Evolutionary conservation across 2,113 vertebrate genomes (phyloP).

Genomic region (Scytalopus superciliaris): DNA sequence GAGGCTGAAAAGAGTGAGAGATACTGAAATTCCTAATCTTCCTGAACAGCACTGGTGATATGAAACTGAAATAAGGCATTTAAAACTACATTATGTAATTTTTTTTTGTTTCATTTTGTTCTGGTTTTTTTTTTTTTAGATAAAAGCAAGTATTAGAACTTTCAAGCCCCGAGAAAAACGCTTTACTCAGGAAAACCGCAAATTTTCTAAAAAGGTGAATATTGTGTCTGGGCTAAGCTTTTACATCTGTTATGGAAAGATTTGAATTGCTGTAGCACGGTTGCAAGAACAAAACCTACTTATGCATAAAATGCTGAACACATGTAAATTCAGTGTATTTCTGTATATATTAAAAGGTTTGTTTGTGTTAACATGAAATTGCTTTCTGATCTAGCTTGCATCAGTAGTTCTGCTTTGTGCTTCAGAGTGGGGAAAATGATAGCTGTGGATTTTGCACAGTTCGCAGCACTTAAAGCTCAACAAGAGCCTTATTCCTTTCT

Average conservation of each 20-base stretch:
- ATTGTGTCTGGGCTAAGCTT: not conserved
- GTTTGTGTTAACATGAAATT: not conserved
- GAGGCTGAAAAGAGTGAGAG: not conserved
- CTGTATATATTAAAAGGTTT: not conserved
- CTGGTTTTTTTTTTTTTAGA: conserved; percentile 69
- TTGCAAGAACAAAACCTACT: not conserved
- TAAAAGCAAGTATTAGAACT: conserved; percentile 87
- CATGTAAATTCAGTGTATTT: conserved; percentile 2
- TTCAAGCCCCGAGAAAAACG: conserved; percentile 87
- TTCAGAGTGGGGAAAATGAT: not conserved
- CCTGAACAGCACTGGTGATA: rapidly evolving
- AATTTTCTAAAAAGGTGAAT: conserved; percentile 95
- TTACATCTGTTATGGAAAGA: not conserved
- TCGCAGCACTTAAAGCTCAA: not conserved
- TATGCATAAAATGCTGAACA: conserved; percentile 11
- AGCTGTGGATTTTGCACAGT: not conserved
- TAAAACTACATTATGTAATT: not conserved
- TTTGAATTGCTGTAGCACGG: not conserved
- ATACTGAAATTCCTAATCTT: not conserved
- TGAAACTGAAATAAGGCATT: not conserved
- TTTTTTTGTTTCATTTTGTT: not conserved
- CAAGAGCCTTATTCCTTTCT: not conserved
- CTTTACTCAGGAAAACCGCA: conserved; percentile 84
- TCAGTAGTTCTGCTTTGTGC: not conserved
- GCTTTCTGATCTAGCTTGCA: conserved; percentile 29